Evolutionary conservation across 2,888 invertebrate species (phyloP).

Genomic region (Disparrhopalites patrizii): DNA sequence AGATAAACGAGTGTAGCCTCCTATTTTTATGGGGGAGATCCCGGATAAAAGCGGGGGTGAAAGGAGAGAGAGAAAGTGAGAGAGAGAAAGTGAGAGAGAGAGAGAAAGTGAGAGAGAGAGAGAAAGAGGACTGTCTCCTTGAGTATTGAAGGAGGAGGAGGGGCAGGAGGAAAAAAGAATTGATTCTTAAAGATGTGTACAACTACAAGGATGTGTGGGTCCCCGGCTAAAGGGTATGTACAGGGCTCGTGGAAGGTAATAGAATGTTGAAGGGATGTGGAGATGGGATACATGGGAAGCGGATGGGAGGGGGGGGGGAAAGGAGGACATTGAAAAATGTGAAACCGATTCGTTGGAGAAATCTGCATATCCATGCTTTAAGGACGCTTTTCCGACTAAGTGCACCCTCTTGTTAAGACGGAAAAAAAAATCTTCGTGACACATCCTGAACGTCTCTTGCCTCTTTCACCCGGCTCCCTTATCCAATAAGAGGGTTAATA

Average conservation of each 20-base stretch:
- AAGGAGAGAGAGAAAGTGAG: no score
- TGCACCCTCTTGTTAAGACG: no score
- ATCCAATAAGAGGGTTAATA: no score
- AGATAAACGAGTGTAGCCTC: no score
- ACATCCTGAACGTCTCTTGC: no score
- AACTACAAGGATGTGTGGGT: background rate
- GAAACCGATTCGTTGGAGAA: conserved; percentile 2
- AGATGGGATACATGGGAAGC: background rate
- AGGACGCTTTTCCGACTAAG: background rate
- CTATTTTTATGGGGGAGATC: no score
- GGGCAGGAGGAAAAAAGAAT: conserved; percentile 1
- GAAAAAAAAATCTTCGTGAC: no score
- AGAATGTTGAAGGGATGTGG: background rate
- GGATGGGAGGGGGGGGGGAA: background rate
- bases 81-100: no score
- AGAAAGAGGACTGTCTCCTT: no score
- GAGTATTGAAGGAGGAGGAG: background rate
- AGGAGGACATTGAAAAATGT: conserved; percentile 1
- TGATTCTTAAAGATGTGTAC: background rate
- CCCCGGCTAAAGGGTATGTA: background rate
- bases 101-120: background rate
- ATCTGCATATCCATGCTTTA: conserved; percentile 2
- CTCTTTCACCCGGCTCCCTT: no score
- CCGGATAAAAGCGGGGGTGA: background rate
- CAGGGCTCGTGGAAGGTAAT: background rate